Conservation (phyloP, 2,888 invertebrate genomes). For the Hypomecis atomaria region DNA sequence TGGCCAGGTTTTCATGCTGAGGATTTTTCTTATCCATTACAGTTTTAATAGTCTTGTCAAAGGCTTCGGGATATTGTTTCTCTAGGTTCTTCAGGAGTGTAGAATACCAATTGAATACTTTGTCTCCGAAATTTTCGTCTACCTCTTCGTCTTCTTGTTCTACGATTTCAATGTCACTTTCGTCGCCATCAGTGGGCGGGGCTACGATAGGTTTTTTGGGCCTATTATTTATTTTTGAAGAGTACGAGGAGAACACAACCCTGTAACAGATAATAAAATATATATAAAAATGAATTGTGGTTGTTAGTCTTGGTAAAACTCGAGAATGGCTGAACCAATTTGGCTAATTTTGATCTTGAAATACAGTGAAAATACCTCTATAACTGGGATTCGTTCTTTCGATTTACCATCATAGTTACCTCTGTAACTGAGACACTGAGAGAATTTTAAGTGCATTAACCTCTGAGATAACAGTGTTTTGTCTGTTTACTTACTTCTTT, state of each 20-base stretch:
- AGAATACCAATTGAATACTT: slow-evolving; percentile 81
- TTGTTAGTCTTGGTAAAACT: too few species aligned
- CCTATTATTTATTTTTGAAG: slow-evolving; percentile 30
- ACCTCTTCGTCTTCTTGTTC: slow-evolving; percentile 66
- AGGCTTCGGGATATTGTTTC: slow-evolving; percentile 88
- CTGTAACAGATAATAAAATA: slow-evolving; percentile 66
- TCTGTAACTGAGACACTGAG: too few species aligned
- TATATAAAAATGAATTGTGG: slow-evolving; percentile 19
- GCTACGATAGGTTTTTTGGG: slow-evolving; percentile 31
- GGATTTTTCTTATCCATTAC: slow-evolving; percentile 72
- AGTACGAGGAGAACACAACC: slow-evolving; percentile 73
- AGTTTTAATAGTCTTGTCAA: slow-evolving; percentile 87
- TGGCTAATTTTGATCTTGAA: too few species aligned
- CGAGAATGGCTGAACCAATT: too few species aligned
- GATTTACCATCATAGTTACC: too few species aligned
- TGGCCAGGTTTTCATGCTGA: slow-evolving; percentile 68
- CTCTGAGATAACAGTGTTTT: too few species aligned
- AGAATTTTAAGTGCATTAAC: too few species aligned
- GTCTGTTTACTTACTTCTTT: too few species aligned
- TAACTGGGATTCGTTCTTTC: too few species aligned
- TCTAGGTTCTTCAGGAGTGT: slow-evolving; percentile 86
- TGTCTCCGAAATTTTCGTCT: slow-evolving; percentile 53
- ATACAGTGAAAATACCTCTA: too few species aligned
- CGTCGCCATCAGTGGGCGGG: slow-evolving; percentile 55
- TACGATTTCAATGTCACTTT: slow-evolving; percentile 77